These are phyloP conservation scores for Rhodophaea formosa DNA, from an alignment of 2,888 invertebrate species.

Conservation along the genomic window DNA sequence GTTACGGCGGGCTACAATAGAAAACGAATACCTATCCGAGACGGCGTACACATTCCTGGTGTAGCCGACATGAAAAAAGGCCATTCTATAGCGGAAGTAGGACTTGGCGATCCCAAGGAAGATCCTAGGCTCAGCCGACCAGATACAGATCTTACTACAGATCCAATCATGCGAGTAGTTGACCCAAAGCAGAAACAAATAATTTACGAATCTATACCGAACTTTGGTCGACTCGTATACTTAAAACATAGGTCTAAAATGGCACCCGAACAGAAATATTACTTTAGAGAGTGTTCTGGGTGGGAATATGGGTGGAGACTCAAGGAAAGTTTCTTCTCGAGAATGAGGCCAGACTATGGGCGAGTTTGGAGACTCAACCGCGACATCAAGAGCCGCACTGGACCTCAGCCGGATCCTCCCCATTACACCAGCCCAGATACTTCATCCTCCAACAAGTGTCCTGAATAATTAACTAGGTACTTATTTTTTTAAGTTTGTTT, in stretches of 20 bases:
- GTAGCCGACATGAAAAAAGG: conserved; percentile 38
- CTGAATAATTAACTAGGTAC: conserved; percentile 15
- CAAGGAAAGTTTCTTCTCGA: conserved; percentile 41
- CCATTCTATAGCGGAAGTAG: conserved; percentile 44
- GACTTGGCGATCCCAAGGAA: conserved; percentile 43
- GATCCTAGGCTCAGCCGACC: conserved; percentile 46
- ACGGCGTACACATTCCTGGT: conserved; percentile 34
- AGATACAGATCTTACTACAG: conserved; percentile 37
- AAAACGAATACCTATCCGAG: conserved; percentile 35
- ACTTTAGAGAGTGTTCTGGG: conserved; percentile 39
- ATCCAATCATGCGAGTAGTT: conserved; percentile 49
- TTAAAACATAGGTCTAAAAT: conserved; percentile 39
- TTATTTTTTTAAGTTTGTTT: conserved; percentile 14
- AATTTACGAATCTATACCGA: conserved; percentile 45
- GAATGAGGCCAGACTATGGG: conserved; percentile 32
- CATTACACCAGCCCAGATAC: conserved; percentile 38
- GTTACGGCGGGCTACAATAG: conserved; percentile 35
- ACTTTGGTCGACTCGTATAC: conserved; percentile 44
- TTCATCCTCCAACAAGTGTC: conserved; percentile 32
- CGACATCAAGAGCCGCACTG: conserved; percentile 39
- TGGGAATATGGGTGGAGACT: conserved; percentile 52
- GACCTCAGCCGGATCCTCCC: conserved; percentile 46
- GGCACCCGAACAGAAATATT: conserved; percentile 47
- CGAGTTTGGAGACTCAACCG: conserved; percentile 41
- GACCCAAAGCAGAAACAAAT: conserved; percentile 37